Base-by-base conservation (phyloP, 2,113 vertebrate species). In the Rhinoderma darwinii region DNA sequence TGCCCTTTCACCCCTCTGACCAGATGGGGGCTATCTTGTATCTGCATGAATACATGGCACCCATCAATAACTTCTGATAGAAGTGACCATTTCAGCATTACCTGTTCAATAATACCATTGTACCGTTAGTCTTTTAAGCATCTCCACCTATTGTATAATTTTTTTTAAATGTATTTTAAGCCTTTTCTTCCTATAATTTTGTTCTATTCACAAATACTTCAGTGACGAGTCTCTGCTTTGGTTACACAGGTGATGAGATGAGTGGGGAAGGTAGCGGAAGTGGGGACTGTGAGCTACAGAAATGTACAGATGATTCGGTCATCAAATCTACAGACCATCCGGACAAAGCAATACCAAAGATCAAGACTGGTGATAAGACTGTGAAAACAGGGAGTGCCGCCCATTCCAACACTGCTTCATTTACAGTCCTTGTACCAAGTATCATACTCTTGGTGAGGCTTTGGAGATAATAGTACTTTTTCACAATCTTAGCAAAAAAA, bases 201-300 rank as follows among this genome's bases (percentile, higher is more conserved):
- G n/a, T n/a, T n/a, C n/a, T n/a, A n/a, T n/a, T n/a, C 6, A 56
- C 20, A 22, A 32, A 3, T 20, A 22, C 2, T 37, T 41, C 20
- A 39, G 12, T 44, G 12, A 41, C 15, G 22, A 17, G 4, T 10
- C 17, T 74, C 15, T 70, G 7, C 50, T 81, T 77, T 70, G 25
- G 11, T 22, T 43, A 37, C 63, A 66, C 88, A 98, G 97, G 95
- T 8, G 97, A 97, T 3, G 96, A 94, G 0, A 91, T 89, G 89
- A 98, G 97, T 0, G 96, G 97, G 4, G 96, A 94, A 89, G 98
- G 96, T 89, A 99, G 98, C 0, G 98, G 98, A 86, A 99, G 98
- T 5, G 96, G 97, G 39, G 56, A 66, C 25, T 98, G 97, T 0
- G 96, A 97, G 59, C 90, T 92, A 5, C 93, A 95, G 18, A 91